Conservation (phyloP, 2,888 invertebrate species). For the Acrobasis consociella region DNA sequence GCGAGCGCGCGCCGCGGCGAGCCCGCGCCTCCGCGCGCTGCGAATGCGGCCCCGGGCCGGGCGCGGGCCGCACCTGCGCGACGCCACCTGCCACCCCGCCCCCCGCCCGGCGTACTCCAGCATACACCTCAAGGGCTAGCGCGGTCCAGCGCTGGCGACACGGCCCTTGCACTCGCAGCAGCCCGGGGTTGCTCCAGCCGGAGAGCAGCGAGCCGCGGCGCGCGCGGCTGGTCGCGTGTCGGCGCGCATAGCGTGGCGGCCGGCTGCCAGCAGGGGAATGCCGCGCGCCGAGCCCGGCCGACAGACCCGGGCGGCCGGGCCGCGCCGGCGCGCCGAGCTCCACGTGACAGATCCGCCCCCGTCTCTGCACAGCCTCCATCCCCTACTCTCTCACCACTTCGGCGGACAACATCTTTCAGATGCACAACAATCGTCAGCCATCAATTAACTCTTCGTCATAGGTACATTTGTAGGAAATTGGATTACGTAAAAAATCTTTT, state of each 20-base stretch:
- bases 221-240: constrained; percentile 55
- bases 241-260: constrained; percentile 67
- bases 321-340: constrained; percentile 74
- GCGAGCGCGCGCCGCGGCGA: constrained; percentile 67
- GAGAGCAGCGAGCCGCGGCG: constrained; percentile 63
- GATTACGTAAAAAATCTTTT: constrained; percentile 43
- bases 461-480: constrained; percentile 48
- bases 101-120: constrained; percentile 64
- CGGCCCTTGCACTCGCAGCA: constrained; percentile 70
- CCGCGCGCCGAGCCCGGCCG: constrained; percentile 67
- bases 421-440: constrained; percentile 74
- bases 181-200: constrained; percentile 65
- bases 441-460: constrained; percentile 60
- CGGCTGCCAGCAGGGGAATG: constrained; percentile 72
- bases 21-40: constrained; percentile 66
- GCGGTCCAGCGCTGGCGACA: constrained; percentile 65
- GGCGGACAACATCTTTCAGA: constrained; percentile 67
- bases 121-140: constrained; percentile 68
- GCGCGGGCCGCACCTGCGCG: constrained; percentile 75
- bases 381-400: constrained; percentile 41
- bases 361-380: constrained; percentile 47
- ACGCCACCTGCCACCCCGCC: constrained; percentile 71
- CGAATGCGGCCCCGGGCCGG: constrained; percentile 69
- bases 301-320: constrained; percentile 69
- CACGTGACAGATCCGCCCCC: constrained; percentile 65